A percentile compares a stretch with the other conserved stretches of the same genome.
Evolutionary conservation across 2,888 invertebrate species (phyloP).

Genomic region (Megamerina dolium): DNA sequence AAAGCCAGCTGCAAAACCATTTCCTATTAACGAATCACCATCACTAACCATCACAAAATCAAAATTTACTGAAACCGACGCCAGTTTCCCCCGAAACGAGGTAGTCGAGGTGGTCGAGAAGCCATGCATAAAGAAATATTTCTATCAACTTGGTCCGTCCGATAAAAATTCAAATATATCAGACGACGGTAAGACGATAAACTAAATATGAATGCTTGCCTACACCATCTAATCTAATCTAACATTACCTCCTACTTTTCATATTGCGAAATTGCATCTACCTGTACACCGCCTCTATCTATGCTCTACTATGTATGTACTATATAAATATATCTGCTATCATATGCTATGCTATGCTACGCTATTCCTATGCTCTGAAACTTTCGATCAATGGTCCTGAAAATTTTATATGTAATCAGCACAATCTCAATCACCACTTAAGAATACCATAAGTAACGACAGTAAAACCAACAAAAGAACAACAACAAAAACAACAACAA

Average conservation of each 20-base stretch:
- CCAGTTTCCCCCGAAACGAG: constrained; percentile 22
- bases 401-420: not conserved
- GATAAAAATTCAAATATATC: constrained; percentile 25
- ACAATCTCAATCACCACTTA: not conserved
- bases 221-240: constrained; percentile 5
- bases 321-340: constrained; percentile 2
- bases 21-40: constrained; percentile 39
- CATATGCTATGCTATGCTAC: constrained; percentile 5
- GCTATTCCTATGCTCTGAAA: constrained; percentile 14
- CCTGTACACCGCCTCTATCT: too few species aligned
- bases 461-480: constrained; percentile 9
- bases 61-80: constrained; percentile 32
- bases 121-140: constrained; percentile 36
- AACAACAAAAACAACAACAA: constrained; percentile 2
- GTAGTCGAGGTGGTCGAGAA: constrained; percentile 35
- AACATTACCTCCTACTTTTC: not conserved
- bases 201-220: constrained; percentile 10
- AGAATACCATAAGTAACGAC: constrained; percentile 8
- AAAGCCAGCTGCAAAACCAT: constrained; percentile 38
- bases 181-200: constrained; percentile 18
- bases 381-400: not conserved
- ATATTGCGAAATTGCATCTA: too few species aligned
- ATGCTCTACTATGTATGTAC: too few species aligned
- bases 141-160: constrained; percentile 43
- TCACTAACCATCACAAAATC: constrained; percentile 36